Evolutionary conservation across 2,113 vertebrate species (phyloP).

Genomic region (Solenodon paradoxus): DNA sequence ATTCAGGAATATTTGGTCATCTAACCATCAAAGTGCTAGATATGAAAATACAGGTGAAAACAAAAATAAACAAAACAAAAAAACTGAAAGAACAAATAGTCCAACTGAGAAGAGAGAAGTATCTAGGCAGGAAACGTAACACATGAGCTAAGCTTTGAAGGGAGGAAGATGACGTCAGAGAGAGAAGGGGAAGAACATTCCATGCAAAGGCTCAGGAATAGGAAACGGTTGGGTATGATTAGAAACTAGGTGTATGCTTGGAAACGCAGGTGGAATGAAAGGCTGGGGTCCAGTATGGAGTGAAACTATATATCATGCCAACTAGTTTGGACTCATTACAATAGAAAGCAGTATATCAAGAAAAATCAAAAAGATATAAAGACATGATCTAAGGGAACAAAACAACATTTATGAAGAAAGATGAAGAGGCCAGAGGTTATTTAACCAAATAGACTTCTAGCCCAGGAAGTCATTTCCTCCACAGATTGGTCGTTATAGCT

Average conservation of each 20-base stretch:
- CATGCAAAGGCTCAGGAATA: neutral
- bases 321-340: neutral
- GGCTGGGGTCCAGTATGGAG: neutral
- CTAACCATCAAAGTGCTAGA: neutral
- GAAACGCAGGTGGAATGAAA: neutral
- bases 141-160: neutral
- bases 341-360: neutral
- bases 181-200: neutral
- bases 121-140: neutral
- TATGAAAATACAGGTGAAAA: neutral
- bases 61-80: too few relatives aligned
- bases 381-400: neutral
- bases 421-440: neutral
- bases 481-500: neutral
- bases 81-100: neutral
- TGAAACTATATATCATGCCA: neutral
- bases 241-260: neutral
- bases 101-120: neutral
- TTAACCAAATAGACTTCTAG: neutral
- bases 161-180: neutral
- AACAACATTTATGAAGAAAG: neutral
- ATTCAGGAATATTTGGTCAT: neutral
- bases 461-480: neutral
- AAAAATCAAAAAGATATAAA: conserved; percentile 9
- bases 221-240: neutral